Evolutionary conservation across 2,797 vertebrate species (phyloP).

Genomic region (Pangasius macronema): DNA sequence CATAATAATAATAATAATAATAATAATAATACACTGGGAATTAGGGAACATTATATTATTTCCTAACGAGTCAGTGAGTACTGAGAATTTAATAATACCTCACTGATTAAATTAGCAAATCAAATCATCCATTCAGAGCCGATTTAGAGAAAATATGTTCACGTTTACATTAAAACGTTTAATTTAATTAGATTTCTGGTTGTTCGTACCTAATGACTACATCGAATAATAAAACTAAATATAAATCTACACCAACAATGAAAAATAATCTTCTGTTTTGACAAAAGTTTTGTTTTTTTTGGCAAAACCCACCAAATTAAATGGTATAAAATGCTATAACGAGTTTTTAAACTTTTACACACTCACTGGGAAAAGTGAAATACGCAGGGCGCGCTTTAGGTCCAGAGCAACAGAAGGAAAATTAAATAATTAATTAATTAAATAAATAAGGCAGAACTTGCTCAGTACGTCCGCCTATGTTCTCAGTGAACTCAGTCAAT

Average conservation of each 20-base stretch:
- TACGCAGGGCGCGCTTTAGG: background rate
- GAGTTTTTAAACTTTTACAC: background rate
- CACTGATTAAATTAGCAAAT: constrained; percentile 1
- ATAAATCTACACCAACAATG: too few species aligned
- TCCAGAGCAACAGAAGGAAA: background rate
- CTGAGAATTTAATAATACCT: background rate
- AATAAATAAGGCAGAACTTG: background rate
- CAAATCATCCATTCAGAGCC: background rate
- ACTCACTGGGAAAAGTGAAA: background rate
- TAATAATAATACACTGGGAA: background rate
- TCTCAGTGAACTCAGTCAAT: too few species aligned
- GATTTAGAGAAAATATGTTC: background rate
- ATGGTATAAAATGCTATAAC: background rate
- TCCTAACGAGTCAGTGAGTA: background rate
- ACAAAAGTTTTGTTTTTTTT: background rate
- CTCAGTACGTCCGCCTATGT: background rate
- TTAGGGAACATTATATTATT: background rate
- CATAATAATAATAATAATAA: background rate
- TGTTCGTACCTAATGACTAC: too few species aligned
- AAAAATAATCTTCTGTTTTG: too few species aligned
- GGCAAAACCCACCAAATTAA: background rate
- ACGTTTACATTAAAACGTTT: background rate
- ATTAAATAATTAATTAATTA: too few species aligned
- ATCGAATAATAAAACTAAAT: too few species aligned
- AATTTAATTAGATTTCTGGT: background rate